Percentiles rank a stretch among this genome's conserved stretches.
Evolutionary conservation across 1,140 invertebrate species (phyloP).

Genomic region (Neodiprion virginianus): DNA sequence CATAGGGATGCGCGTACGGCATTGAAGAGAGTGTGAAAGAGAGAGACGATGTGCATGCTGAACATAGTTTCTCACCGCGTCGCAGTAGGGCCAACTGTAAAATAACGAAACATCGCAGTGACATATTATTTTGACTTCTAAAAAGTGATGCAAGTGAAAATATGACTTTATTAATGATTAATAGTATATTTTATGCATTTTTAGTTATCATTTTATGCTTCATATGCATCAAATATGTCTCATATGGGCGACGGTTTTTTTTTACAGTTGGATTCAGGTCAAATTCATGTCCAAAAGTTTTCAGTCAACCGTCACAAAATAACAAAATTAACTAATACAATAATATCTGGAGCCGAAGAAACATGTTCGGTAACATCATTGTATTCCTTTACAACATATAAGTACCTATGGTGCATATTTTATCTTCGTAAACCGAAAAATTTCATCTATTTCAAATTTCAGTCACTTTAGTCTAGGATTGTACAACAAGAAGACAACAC

Average conservation of each 20-base stretch:
- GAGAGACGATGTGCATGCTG: not conserved
- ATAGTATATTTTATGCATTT: not conserved
- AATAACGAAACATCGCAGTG: not conserved
- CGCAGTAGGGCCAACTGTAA: not conserved
- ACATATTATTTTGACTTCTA: no score
- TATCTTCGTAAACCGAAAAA: not conserved
- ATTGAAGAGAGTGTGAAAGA: no score
- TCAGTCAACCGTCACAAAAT: slow-evolving; percentile 4
- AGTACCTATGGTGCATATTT: not conserved
- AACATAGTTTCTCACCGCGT: not conserved
- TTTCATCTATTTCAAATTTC: slow-evolving; percentile 2
- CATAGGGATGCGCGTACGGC: not conserved
- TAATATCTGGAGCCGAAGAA: not conserved
- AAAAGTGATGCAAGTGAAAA: no score
- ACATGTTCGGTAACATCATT: slow-evolving; percentile 1
- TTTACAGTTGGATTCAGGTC: not conserved
- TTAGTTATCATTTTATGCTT: not conserved
- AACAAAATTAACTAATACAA: not conserved
- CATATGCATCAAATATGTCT: not conserved
- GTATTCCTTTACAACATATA: not conserved
- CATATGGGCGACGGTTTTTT: slow-evolving; percentile 4
- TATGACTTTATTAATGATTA: not conserved
- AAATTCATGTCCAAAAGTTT: not conserved
- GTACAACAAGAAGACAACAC: no score
- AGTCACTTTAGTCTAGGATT: not conserved